phyloP scores from a whole-genome alignment of 2,797 vertebrate species.

The Peromyscus aztecus region DNA sequence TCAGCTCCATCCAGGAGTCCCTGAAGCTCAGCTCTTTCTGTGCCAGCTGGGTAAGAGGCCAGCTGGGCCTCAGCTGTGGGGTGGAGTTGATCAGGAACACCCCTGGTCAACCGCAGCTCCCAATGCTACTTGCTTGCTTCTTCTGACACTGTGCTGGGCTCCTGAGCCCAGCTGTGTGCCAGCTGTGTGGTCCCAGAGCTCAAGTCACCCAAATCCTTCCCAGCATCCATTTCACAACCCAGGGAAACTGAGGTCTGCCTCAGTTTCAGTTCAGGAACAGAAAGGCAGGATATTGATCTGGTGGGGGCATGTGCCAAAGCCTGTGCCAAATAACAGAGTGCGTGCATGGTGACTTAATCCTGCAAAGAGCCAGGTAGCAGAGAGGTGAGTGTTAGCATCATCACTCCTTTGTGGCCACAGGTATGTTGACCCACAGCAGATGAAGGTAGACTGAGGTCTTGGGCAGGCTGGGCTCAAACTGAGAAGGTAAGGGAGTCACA shows the following conservation, averaged over 20 bases:
- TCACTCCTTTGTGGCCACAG: neutral
- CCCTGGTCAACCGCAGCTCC: neutral
- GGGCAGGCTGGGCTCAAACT: neutral
- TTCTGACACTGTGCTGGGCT: neutral
- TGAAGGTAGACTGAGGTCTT: neutral
- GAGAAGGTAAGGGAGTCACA: neutral
- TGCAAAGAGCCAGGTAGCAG: neutral
- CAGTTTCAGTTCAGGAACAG: neutral
- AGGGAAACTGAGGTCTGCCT: neutral
- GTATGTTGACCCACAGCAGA: neutral
- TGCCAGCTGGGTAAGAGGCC: neutral
- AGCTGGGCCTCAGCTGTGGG: neutral
- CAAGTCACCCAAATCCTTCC: neutral
- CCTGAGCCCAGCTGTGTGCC: neutral
- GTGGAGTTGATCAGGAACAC: rapidly evolving
- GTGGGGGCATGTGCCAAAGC: neutral
- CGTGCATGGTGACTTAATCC: rapidly evolving
- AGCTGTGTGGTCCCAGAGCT: rapidly evolving
- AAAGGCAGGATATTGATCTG: rapidly evolving
- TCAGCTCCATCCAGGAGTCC: neutral
- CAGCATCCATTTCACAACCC: rapidly evolving
- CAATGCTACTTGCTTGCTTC: rapidly evolving
- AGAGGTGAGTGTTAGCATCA: neutral
- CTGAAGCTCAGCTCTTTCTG: neutral
- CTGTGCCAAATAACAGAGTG: neutral